Conservation (phyloP, 2,113 vertebrate species). For the Cyphotilapia sp. region DNA sequence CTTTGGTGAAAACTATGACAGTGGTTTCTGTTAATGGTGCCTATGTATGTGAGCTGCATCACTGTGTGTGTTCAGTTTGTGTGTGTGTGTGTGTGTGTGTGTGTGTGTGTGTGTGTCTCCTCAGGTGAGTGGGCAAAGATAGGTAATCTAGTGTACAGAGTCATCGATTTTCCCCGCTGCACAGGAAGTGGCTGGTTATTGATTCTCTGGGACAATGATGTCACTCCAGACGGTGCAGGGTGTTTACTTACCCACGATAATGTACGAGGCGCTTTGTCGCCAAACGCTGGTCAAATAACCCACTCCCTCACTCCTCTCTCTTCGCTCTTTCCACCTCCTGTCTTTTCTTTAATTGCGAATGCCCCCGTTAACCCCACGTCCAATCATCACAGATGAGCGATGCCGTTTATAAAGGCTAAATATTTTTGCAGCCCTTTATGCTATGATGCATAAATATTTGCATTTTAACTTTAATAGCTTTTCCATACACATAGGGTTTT, state of each 20-base stretch:
- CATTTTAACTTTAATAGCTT: neutral
- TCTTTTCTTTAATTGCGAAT: slow-evolving; percentile 22
- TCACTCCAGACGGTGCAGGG: slow-evolving; percentile 52
- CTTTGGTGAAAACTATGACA: slow-evolving; percentile 36
- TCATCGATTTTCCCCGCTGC: slow-evolving; percentile 59
- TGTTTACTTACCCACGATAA: slow-evolving; percentile 71
- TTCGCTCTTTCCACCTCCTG: slow-evolving; percentile 44
- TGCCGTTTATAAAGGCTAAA: neutral
- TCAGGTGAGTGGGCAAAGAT: slow-evolving; percentile 61
- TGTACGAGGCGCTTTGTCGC: slow-evolving; percentile 42
- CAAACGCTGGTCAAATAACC: slow-evolving; percentile 56
- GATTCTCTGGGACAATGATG: slow-evolving; percentile 69
- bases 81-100: neutral
- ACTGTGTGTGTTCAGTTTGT: neutral
- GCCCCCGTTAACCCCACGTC: slow-evolving; percentile 27
- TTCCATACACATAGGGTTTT: neutral
- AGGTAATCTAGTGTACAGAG: slow-evolving; percentile 65
- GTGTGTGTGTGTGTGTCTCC: neutral
- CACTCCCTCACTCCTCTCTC: slow-evolving; percentile 41
- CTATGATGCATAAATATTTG: neutral
- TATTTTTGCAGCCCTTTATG: neutral
- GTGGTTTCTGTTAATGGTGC: slow-evolving; percentile 29
- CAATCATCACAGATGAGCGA: slow-evolving; percentile 25
- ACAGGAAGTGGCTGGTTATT: slow-evolving; percentile 69
- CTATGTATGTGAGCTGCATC: slow-evolving; percentile 3